Conservation (phyloP, 2,113 vertebrate genomes). For the Rhizomys pruinosus region DNA sequence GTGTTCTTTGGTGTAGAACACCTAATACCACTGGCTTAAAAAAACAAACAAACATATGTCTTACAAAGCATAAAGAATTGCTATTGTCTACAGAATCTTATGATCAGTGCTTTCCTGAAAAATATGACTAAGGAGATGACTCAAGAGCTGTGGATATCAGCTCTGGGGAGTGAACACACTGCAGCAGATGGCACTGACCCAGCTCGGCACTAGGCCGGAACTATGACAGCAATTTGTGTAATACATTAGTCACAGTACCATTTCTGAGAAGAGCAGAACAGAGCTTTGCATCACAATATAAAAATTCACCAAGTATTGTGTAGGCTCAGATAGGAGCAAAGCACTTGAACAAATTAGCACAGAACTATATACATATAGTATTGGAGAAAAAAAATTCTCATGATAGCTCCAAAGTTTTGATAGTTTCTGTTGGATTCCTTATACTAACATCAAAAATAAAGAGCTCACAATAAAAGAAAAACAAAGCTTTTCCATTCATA, state of each 20-base stretch:
- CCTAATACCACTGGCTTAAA: neutral
- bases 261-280: neutral
- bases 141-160: neutral
- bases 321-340: neutral
- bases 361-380: neutral
- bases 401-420: neutral
- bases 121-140: slow-evolving; percentile 39
- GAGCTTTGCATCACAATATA: neutral
- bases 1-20: neutral
- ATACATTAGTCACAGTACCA: slow-evolving; percentile 25
- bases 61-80: neutral
- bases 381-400: neutral
- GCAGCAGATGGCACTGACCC: neutral
- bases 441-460: neutral
- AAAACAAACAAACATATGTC: neutral
- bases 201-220: neutral
- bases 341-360: neutral
- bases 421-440: neutral
- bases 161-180: neutral
- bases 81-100: neutral
- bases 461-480: neutral
- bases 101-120: neutral
- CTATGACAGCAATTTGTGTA: slow-evolving; percentile 30
- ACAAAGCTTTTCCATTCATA: neutral
- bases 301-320: neutral